Base-by-base conservation (phyloP, 2,888 invertebrate species). In the Temnothorax rugatulus region DNA sequence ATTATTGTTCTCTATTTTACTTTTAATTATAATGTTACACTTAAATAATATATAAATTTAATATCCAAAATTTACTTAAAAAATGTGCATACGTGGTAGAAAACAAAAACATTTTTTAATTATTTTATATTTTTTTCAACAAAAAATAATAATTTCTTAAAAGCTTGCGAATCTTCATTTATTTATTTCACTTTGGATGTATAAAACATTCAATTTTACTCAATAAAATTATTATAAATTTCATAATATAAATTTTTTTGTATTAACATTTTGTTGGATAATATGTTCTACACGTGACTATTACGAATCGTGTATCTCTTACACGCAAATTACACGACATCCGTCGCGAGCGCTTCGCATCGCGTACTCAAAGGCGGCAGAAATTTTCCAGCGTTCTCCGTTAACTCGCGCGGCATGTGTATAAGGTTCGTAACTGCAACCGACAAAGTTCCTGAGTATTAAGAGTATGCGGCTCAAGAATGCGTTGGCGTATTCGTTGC, bases 381-480 rank as follows among this genome's bases (percentile, higher is more conserved):
- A 73, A 81, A 71, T 81, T 81, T 81, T 71, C 71, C 25, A 13
- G 25, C 15, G 34, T 66, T 59, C 44, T 57, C 79, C 57, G 59
- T 50, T 71, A 81, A 71, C 79, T 79, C 79, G 79, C 71, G 59
- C 25, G 73, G 79, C 34, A 81, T 81, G 79, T 77, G 77, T 71
- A 71, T 61, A 71, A 73, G 73, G 73, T 81, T 81, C 79, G 59
- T 71, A 81, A 71, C 71, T 59, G 47, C 38, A 71, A 38, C 79
- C 69, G 69, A 69, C 69, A 71, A 81, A 81, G 79, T 81, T 81
- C 44, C 59, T 69, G 34, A 47, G 79, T 61, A 81, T 81, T 81
- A 71, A 71, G 79, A 71, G 59, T 25, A 81, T 47, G 79, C 73
- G 34, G 38, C 57, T 59, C 79, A 81, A 81, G 79, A 81, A 81